Evolutionary conservation across 2,113 vertebrate genomes (phyloP).

Genomic region (Brachyistius frenatus): DNA sequence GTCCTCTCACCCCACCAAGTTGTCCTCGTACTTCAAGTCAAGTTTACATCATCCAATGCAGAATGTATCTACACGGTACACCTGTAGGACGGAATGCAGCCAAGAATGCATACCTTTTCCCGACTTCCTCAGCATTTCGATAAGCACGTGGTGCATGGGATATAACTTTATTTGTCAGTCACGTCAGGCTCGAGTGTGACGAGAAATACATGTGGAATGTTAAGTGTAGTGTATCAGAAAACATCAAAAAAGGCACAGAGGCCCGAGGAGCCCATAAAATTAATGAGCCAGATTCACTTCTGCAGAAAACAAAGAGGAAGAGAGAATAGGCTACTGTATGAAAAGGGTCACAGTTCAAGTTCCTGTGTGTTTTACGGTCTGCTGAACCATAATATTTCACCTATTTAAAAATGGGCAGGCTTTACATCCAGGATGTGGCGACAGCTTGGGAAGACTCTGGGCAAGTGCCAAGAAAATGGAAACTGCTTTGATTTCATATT

Average conservation of each 20-base stretch:
- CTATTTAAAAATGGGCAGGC: constrained; percentile 52
- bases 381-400: constrained; percentile 71
- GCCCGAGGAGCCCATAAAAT: constrained; percentile 71
- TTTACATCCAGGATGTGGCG: constrained; percentile 50
- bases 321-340: constrained; percentile 74
- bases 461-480: constrained; percentile 44
- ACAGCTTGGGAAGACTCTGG: constrained; percentile 43
- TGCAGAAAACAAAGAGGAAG: constrained; percentile 67
- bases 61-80: constrained; percentile 56
- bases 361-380: constrained; percentile 75
- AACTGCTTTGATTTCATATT: constrained; percentile 57
- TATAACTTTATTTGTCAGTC: constrained; percentile 63
- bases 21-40: constrained; percentile 43
- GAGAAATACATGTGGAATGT: constrained; percentile 71
- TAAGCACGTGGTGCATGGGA: constrained; percentile 49
- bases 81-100: constrained; percentile 48
- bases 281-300: constrained; percentile 76
- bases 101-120: constrained; percentile 63
- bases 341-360: constrained; percentile 66
- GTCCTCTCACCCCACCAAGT: constrained; percentile 45
- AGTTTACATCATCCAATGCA: constrained; percentile 52
- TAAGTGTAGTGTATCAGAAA: constrained; percentile 72
- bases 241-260: constrained; percentile 73
- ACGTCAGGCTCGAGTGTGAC: constrained; percentile 52
- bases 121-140: constrained; percentile 48